A percentile compares a stretch with the other conserved stretches of the same genome.
Conservation (phyloP, 2,797 vertebrate species). For the Crax fasciolata region DNA sequence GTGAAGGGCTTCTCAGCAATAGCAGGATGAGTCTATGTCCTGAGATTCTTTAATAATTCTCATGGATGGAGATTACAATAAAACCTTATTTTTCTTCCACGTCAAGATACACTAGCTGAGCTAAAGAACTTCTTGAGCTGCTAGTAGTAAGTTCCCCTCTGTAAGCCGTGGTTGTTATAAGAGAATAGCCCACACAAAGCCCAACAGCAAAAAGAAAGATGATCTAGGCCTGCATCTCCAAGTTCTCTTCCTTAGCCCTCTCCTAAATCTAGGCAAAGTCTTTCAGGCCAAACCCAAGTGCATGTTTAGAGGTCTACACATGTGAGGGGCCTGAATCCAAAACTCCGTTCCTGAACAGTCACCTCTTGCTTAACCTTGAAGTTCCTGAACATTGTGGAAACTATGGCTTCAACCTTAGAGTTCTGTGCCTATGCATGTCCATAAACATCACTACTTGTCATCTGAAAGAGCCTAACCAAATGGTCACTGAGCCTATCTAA, state of each 20-base stretch:
- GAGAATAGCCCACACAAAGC: neutral
- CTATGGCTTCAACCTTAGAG: neutral
- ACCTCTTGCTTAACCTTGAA: neutral
- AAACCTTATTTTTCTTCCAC: neutral
- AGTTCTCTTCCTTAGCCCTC: neutral
- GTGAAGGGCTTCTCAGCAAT: neutral
- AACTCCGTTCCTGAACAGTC: neutral
- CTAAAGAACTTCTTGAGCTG: neutral
- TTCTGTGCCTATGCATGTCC: neutral
- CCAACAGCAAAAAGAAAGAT: neutral
- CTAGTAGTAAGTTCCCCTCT: neutral
- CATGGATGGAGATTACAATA: neutral
- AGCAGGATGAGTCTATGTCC: neutral
- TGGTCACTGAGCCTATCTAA: neutral
- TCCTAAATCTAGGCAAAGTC: neutral
- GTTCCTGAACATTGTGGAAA: neutral
- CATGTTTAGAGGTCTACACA: neutral
- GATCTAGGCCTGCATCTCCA: neutral
- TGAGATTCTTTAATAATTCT: neutral
- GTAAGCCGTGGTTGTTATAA: neutral
- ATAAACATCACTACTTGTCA: neutral
- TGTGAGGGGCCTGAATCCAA: neutral
- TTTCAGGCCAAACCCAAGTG: neutral
- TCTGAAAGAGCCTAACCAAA: neutral
- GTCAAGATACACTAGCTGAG: neutral